Evolutionary conservation across 2,113 vertebrate species (phyloP).

Genomic region (Siniperca knerii): DNA sequence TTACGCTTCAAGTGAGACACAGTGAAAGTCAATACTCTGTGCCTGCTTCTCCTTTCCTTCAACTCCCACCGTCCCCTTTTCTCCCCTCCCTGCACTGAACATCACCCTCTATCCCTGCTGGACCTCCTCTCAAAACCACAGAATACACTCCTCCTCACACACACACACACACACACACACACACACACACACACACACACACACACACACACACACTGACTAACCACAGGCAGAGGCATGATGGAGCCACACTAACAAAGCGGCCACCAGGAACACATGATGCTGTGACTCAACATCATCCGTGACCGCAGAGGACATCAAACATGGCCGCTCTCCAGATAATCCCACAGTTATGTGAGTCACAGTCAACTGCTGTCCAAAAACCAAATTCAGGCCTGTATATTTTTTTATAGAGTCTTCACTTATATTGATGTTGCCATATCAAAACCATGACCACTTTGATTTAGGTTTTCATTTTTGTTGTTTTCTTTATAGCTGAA

Average conservation of each 20-base stretch:
- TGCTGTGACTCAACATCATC: slow-evolving; percentile 70
- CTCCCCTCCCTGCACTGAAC: slow-evolving; percentile 41
- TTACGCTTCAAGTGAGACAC: slow-evolving; percentile 88
- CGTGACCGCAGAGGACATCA: slow-evolving; percentile 59
- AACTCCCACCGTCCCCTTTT: slow-evolving; percentile 48
- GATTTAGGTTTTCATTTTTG: background rate
- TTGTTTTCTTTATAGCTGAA: background rate
- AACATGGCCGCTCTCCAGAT: slow-evolving; percentile 55
- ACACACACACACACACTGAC: slow-evolving; percentile 24
- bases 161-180: slow-evolving; percentile 9
- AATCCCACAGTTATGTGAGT: slow-evolving; percentile 53
- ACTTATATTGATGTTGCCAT: slow-evolving; percentile 6
- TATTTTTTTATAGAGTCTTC: slow-evolving; percentile 4
- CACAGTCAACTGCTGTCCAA: slow-evolving; percentile 28
- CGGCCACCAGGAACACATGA: slow-evolving; percentile 53
- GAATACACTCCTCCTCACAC: slow-evolving; percentile 24
- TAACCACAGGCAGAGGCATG: slow-evolving; percentile 60
- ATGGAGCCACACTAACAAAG: slow-evolving; percentile 62
- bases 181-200: background rate
- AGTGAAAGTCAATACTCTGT: slow-evolving; percentile 92
- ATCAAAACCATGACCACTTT: slow-evolving; percentile 19
- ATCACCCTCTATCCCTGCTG: slow-evolving; percentile 44
- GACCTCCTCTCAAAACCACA: slow-evolving; percentile 62
- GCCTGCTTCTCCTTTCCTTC: slow-evolving; percentile 62
- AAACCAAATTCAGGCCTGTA: slow-evolving; percentile 13